Conservation (phyloP, 2,888 invertebrate genomes). For the Chrysotoxum bicinctum region DNA sequence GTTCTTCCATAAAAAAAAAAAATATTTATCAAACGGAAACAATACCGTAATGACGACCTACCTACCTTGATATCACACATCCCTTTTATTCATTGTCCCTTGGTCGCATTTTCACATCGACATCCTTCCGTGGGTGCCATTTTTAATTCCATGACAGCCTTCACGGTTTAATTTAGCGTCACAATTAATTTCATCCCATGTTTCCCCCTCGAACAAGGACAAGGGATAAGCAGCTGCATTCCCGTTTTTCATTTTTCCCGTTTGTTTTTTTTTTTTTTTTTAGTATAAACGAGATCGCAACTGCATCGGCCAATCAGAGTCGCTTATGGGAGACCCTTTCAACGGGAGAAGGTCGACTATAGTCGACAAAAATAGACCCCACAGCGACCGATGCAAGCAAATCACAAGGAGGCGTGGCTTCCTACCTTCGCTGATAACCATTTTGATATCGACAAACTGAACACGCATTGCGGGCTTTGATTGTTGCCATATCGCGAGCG, state of each 20-base stretch:
- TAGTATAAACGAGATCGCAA: slow-evolving; percentile 36
- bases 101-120: slow-evolving; percentile 2
- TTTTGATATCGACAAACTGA: slow-evolving; percentile 58
- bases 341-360: slow-evolving; percentile 48
- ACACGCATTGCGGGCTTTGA: slow-evolving; percentile 54
- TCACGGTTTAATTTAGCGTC: slow-evolving; percentile 80
- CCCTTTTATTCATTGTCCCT: slow-evolving; percentile 36
- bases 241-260: slow-evolving; percentile 5
- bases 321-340: slow-evolving; percentile 15
- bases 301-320: slow-evolving; percentile 54
- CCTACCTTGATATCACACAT: slow-evolving; percentile 34
- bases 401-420: slow-evolving; percentile 56
- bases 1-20: not conserved
- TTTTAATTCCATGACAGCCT: slow-evolving; percentile 77
- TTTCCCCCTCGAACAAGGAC: slow-evolving; percentile 39
- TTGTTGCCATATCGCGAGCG: slow-evolving; percentile 67
- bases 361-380: slow-evolving; percentile 9
- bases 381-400: slow-evolving; percentile 27
- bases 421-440: slow-evolving; percentile 54
- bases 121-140: slow-evolving; percentile 72
- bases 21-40: not conserved
- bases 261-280: not conserved
- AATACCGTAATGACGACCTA: slow-evolving; percentile 37
- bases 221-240: slow-evolving; percentile 60
- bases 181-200: slow-evolving; percentile 60